Base-by-base conservation (phyloP, 2,888 invertebrate genomes). In the Microctonus hyperodae region DNA sequence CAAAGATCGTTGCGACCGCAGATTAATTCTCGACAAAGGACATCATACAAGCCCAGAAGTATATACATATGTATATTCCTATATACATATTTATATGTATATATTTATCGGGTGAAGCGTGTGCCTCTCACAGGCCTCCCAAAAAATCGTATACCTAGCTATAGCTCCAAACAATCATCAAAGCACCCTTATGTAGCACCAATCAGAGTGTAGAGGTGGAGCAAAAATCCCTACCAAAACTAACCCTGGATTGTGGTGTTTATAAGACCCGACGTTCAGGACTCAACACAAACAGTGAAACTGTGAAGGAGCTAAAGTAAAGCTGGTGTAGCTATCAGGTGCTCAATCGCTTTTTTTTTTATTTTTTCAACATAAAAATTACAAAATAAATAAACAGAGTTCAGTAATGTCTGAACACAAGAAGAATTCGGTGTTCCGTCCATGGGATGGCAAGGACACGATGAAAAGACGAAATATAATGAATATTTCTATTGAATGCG, bases 11-110 rank as follows among this genome's bases (percentile, higher is more conserved):
- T 51, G 70, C 69, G 69, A 73, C 73, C 72, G 71, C 69, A 73
- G 76, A 79, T 78, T 78, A 78, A 78, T 79, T 74, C 72, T 48
- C 70, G 69, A 75, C 74, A 76, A 79, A 50, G 22, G 48, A 50
- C 20, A 50, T 50, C n/a, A n/a, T n/a, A 23, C 23, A 50, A 50
- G 23, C 48, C 48, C 23, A n/a, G 16, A 6, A 20, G 22, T n/a
- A n/a, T n/a, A n/a, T 37, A 37, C n/a, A 37, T 37, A 6, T 5
- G n/a, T 6, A 31, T 35, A 35, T 10, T 4, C 10, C 76, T 75
- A 69, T 65, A 65, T 65, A 60, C 25, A 55, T 25, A 62, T 67
- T 9, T 13, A 13, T 22, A 35, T 35, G 10, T 35, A 10, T 35
- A 35, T 5, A 35, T 16, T 28, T 55, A 28, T 28, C n/a, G 5